Evolutionary conservation across 2,797 vertebrate species (phyloP), one percentile per base, ranked within the genome.

Genomic region (Cyprinodon diabolis): DNA sequence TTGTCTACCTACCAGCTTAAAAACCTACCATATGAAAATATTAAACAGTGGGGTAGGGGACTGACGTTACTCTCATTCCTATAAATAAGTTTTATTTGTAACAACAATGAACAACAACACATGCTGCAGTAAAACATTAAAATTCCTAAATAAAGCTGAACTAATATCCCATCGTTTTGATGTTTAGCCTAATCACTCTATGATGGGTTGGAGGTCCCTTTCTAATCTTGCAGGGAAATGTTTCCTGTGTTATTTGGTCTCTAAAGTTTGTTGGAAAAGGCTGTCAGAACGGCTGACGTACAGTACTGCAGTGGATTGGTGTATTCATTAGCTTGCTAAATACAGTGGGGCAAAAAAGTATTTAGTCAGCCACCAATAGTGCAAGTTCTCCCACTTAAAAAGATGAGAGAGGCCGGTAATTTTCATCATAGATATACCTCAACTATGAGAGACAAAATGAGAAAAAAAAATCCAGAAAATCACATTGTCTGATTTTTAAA

Each of bases 251-350:
- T 17, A 13, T 47, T 65, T 37, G 54, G 6, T 63, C 6, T 65
- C 8, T 5, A 19, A 5, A 25, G 60, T 72, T 15, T 45, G 25
- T 49, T 15, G 7, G 25, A 13, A 13, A 3, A 68, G 66, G 19
- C 66, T n/a, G 43, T 65, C 14, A 37, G 6, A 72, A 35, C 63
- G 35, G 68, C n/a, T 43, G 62, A 65, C 62, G n/a, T 45, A n/a
- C n/a, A n/a, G n/a, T n/a, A 54, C 40, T 70, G 30, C 35, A 81
- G 23, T 10, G 19, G 45, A 76, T 23, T 40, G 3, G 12, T 69
- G 52, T 17, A 49, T 52, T 72, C 45, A 23, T 78, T 62, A 74
- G 25, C 2, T 57, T 74, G 21, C 48, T 48, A 74, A 70, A 72
- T 77, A n/a, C n/a, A n/a, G n/a, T n/a, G n/a, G n/a, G n/a, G n/a